Evolutionary conservation across 2,888 invertebrate genomes (phyloP).

Genomic region (Dryococelus australis): DNA sequence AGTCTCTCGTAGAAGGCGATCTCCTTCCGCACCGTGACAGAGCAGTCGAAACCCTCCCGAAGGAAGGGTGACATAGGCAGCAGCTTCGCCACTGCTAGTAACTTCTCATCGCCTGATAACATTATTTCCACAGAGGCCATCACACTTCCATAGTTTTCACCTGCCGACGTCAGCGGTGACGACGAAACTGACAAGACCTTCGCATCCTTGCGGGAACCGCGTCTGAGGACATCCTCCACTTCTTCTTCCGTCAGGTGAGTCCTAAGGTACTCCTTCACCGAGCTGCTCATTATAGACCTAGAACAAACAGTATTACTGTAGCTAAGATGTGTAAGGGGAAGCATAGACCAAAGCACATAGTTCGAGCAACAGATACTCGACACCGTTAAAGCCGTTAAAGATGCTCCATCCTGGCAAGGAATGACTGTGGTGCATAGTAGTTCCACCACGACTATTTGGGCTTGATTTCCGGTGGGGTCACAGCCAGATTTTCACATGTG

Average conservation of each 20-base stretch:
- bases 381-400: no score
- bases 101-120: conserved; percentile 52
- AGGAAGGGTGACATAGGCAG: conserved; percentile 64
- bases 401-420: no score
- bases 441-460: no score
- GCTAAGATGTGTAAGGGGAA: no score
- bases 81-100: conserved; percentile 64
- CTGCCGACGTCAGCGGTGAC: not conserved
- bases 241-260: not conserved
- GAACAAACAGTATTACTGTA: no score
- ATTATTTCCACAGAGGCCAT: conserved; percentile 60
- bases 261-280: not conserved
- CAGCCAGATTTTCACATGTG: no score
- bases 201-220: not conserved
- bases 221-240: not conserved
- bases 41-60: conserved; percentile 62
- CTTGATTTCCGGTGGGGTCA: no score
- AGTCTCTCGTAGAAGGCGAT: conserved; percentile 63
- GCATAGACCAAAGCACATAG: no score
- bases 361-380: no score
- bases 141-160: conserved; percentile 70
- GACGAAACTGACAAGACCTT: not conserved
- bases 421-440: no score
- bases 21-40: conserved; percentile 66
- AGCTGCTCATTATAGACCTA: not conserved